Conservation (phyloP, 2,113 vertebrate genomes). For the Galemys pyrenaicus region DNA sequence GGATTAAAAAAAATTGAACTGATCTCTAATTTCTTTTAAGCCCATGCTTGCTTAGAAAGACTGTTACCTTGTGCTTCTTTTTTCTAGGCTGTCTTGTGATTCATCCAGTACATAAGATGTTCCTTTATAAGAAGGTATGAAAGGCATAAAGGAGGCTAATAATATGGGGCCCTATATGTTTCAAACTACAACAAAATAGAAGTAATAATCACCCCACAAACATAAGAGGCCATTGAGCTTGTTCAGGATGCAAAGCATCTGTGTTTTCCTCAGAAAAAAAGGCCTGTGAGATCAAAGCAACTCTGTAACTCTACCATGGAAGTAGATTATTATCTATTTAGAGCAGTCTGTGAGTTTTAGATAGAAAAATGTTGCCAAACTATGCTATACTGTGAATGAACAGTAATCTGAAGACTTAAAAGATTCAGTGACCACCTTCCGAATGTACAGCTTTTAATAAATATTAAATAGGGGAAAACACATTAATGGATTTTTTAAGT, state of each 20-base stretch:
- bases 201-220: conserved; percentile 55
- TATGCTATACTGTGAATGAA: conserved; percentile 23
- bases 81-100: conserved; percentile 38
- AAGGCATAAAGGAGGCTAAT: conserved; percentile 52
- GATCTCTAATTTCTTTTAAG: conserved; percentile 48
- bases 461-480: neutral
- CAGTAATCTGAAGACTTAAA: conserved; percentile 22
- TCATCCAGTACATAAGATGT: conserved; percentile 49
- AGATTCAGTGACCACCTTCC: neutral
- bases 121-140: conserved; percentile 49
- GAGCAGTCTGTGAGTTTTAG: conserved; percentile 50
- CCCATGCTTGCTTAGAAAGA: conserved; percentile 43
- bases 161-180: conserved; percentile 46
- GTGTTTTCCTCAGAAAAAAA: conserved; percentile 21
- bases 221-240: conserved; percentile 29
- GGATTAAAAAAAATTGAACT: conserved; percentile 12
- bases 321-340: conserved; percentile 63
- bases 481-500: conserved; percentile 41
- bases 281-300: conserved; percentile 63
- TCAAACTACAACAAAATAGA: conserved; percentile 48
- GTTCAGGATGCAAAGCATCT: conserved; percentile 43
- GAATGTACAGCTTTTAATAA: conserved; percentile 60
- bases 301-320: conserved; percentile 39
- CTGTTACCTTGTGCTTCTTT: conserved; percentile 10
- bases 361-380: conserved; percentile 44